Evolutionary conservation across 2,113 vertebrate species (phyloP).

Genomic region (Sceloporus tristichus): DNA sequence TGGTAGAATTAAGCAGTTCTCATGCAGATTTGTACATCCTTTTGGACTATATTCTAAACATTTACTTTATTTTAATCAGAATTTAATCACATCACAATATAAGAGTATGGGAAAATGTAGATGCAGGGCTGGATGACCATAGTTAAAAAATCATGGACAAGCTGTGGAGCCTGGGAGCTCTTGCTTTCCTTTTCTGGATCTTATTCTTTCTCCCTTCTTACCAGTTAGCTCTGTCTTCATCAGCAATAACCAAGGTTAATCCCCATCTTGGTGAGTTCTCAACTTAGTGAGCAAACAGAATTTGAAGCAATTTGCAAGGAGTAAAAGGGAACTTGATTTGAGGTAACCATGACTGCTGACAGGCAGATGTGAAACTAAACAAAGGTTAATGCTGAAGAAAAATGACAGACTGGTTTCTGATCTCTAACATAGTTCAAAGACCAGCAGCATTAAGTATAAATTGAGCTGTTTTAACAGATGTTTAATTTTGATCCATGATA

Average conservation of each 20-base stretch:
- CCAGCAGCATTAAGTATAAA: not conserved
- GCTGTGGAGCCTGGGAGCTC: not conserved
- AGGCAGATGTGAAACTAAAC: not conserved
- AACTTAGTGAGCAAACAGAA: not conserved
- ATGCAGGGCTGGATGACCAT: not conserved
- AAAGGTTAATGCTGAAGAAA: not conserved
- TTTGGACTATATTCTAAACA: not conserved
- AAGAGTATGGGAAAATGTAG: not conserved
- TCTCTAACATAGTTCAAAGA: not conserved
- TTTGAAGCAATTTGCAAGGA: not conserved
- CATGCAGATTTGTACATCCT: not conserved
- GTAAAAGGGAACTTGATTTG: not conserved
- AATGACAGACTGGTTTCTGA: not conserved
- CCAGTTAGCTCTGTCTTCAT: not conserved
- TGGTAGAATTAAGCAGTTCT: not conserved
- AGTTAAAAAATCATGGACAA: not conserved
- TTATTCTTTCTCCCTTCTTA: not conserved
- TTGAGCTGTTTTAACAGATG: constrained; percentile 18
- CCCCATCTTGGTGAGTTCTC: not conserved
- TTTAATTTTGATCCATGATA: constrained; percentile 2
- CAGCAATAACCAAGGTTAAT: not conserved
- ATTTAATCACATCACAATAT: not conserved
- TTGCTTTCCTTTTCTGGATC: not conserved
- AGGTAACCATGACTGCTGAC: not conserved
- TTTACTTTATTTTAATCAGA: not conserved